phyloP scores from a whole-genome alignment of 2,797 vertebrate species.

The Kryptopterus vitreolus region DNA sequence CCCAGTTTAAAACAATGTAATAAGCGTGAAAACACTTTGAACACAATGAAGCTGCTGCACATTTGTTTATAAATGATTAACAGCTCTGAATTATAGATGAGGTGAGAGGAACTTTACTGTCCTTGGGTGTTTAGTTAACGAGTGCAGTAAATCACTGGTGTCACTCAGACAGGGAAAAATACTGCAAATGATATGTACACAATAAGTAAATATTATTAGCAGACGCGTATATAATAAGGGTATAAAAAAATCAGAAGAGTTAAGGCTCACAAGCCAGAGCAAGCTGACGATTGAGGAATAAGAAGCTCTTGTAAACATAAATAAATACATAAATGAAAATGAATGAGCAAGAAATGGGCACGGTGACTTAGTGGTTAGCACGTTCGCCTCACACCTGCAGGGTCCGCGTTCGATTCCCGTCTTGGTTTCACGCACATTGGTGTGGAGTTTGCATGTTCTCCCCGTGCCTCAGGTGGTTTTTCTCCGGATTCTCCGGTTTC shows the following conservation, averaged over 20 bases:
- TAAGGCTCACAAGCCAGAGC: background rate
- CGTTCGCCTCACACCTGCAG: no score
- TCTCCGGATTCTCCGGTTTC: no score
- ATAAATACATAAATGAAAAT: no score
- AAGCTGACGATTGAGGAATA: background rate
- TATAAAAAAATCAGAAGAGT: background rate
- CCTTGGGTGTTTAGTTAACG: constrained; percentile 6
- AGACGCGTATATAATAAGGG: background rate
- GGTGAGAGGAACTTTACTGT: background rate
- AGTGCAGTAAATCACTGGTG: background rate
- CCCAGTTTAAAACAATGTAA: background rate
- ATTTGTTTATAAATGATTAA: background rate
- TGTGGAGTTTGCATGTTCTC: no score
- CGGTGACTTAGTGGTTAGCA: no score
- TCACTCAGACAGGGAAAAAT: background rate
- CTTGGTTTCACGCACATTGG: no score
- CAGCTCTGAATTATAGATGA: background rate
- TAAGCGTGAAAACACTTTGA: background rate
- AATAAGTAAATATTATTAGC: background rate
- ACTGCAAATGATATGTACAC: background rate
- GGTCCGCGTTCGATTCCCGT: no score
- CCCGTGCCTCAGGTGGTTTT: no score
- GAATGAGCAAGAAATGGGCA: no score
- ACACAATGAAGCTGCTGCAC: background rate
- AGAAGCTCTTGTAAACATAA: background rate